Evolutionary conservation across 1,140 invertebrate genomes (phyloP).

Genomic region (Venustaconcha ellipsiformis): DNA sequence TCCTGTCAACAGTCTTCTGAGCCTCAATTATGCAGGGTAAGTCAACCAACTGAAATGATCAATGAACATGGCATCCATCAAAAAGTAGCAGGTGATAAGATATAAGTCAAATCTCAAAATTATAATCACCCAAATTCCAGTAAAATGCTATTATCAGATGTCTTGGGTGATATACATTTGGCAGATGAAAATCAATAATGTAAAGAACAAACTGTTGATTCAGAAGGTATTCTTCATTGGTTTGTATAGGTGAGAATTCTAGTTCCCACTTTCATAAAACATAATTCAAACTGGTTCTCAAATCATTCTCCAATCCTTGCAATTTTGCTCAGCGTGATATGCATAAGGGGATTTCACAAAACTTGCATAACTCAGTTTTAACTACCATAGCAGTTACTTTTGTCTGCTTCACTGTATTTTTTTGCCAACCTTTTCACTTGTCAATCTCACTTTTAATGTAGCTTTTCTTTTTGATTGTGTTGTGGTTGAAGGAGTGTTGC

Average conservation of each 20-base stretch:
- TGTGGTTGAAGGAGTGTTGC: too few species aligned
- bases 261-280: too few species aligned
- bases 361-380: too few species aligned
- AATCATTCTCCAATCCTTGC: too few species aligned
- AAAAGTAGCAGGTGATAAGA: not conserved
- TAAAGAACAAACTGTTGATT: not conserved
- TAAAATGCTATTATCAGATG: not conserved
- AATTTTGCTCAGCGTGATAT: too few species aligned
- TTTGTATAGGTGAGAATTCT: not conserved
- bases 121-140: not conserved
- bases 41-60: conserved; percentile 81
- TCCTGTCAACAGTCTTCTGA: conserved; percentile 94
- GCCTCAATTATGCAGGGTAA: conserved; percentile 94
- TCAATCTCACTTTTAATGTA: too few species aligned
- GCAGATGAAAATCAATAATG: not conserved
- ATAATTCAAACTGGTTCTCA: too few species aligned
- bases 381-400: too few species aligned
- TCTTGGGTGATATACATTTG: not conserved
- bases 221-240: not conserved
- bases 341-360: too few species aligned
- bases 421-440: too few species aligned
- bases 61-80: conserved; percentile 14
- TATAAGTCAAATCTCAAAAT: not conserved
- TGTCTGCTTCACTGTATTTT: too few species aligned
- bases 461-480: too few species aligned